These are phyloP conservation scores for Leptatherina wallacei DNA, from an alignment of 2,797 vertebrate genomes.

Conservation along the genomic window DNA sequence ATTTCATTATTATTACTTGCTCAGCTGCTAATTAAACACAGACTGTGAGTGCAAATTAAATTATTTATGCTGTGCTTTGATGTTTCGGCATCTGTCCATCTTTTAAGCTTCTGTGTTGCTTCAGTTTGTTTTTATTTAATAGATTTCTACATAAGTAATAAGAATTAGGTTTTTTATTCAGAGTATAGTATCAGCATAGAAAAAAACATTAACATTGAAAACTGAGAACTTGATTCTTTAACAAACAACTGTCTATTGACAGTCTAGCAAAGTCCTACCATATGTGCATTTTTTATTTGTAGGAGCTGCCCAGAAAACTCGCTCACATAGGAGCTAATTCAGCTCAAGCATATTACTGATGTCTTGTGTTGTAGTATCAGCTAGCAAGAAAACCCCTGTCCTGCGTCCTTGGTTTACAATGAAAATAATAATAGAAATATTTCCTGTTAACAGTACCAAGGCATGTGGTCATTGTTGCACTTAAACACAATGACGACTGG, in stretches of 20 bases:
- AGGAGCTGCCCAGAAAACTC: neutral
- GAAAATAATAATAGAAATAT: slow-evolving; percentile 28
- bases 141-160: neutral
- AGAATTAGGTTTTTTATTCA: neutral
- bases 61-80: slow-evolving; percentile 31
- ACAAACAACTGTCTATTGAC: neutral
- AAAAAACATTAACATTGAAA: neutral
- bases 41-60: slow-evolving; percentile 25
- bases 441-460: slow-evolving; percentile 30
- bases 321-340: neutral
- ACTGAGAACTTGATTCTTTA: neutral
- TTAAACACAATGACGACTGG: slow-evolving; percentile 6
- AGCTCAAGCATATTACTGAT: neutral
- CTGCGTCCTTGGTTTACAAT: slow-evolving; percentile 19
- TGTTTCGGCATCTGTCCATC: slow-evolving; percentile 14
- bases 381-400: neutral
- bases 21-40: slow-evolving; percentile 38
- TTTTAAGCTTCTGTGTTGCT: neutral
- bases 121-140: slow-evolving; percentile 6
- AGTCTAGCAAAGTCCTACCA: neutral
- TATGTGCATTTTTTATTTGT: neutral
- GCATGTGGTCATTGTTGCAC: slow-evolving; percentile 37
- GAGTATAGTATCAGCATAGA: neutral
- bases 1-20: slow-evolving; percentile 23
- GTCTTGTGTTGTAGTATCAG: neutral